phyloP scores from a whole-genome alignment of 1,140 invertebrate species.

The Drosophila nebulosa region DNA sequence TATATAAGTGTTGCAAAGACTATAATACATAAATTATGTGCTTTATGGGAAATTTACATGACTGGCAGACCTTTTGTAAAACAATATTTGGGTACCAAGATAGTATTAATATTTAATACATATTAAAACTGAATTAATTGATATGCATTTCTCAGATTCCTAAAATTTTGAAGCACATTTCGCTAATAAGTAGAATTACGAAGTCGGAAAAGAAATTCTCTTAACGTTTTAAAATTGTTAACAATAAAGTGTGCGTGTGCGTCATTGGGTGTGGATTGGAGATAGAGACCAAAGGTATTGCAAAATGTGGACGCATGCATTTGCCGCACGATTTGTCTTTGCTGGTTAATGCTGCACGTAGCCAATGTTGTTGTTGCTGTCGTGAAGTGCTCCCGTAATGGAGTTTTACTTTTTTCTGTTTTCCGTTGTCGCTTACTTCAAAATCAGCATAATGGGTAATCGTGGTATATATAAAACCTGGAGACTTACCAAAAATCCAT shows the following conservation, averaged over 20 bases:
- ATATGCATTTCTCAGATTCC: too few species aligned
- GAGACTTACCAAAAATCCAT: slow-evolving; percentile 51
- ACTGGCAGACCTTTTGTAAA: too few species aligned
- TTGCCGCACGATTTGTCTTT: slow-evolving; percentile 68
- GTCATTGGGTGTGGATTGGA: neutral
- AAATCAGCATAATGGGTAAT: slow-evolving; percentile 44
- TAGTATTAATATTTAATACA: too few species aligned
- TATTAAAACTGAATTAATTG: too few species aligned
- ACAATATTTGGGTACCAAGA: too few species aligned
- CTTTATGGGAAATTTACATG: too few species aligned
- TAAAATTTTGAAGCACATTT: too few species aligned
- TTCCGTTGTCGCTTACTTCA: slow-evolving; percentile 9
- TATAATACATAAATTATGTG: too few species aligned
- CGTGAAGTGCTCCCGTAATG: slow-evolving; percentile 63
- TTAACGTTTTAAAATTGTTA: neutral
- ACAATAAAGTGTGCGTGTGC: neutral
- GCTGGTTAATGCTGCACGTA: slow-evolving; percentile 68
- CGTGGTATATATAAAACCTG: slow-evolving; percentile 56
- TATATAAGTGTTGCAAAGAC: too few species aligned
- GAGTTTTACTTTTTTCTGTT: slow-evolving; percentile 51
- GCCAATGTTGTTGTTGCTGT: slow-evolving; percentile 9
- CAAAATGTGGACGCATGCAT: slow-evolving; percentile 69
- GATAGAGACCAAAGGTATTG: slow-evolving; percentile 37
- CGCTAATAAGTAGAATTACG: too few species aligned
- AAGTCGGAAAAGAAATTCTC: neutral